phyloP scores from a whole-genome alignment of 1,140 invertebrate species.

The Diorhabda elongata region DNA sequence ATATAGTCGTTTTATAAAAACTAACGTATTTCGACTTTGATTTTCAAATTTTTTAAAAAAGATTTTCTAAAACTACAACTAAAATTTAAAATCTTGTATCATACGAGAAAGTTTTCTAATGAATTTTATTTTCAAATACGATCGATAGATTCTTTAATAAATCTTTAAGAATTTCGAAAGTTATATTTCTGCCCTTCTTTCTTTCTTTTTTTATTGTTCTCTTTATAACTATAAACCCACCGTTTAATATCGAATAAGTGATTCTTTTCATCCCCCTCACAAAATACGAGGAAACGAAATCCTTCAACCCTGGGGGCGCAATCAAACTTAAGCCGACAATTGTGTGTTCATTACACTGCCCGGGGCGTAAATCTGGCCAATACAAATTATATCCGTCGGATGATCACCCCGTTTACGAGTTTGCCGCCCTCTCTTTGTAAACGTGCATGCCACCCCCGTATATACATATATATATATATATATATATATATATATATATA shows the following conservation, averaged over 20 bases:
- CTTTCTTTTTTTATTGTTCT: slow-evolving; percentile 3
- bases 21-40: too few species aligned
- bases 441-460: slow-evolving; percentile 23
- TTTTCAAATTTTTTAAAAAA: too few species aligned
- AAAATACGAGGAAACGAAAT: slow-evolving; percentile 19
- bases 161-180: too few species aligned
- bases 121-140: too few species aligned
- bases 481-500: slow-evolving; percentile 13
- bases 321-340: slow-evolving; percentile 49
- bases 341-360: slow-evolving; percentile 49
- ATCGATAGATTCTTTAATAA: too few species aligned
- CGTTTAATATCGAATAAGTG: slow-evolving; percentile 43
- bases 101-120: too few species aligned
- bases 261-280: slow-evolving; percentile 21
- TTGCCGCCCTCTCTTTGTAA: slow-evolving; percentile 22
- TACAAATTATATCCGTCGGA: slow-evolving; percentile 48
- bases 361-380: slow-evolving; percentile 49
- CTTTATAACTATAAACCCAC: slow-evolving; percentile 33
- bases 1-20: too few species aligned
- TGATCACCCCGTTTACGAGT: slow-evolving; percentile 32
- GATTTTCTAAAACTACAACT: too few species aligned
- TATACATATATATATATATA: slow-evolving; percentile 17
- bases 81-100: too few species aligned
- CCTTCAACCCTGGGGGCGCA: slow-evolving; percentile 35
- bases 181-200: too few species aligned